Percentiles rank a stretch among this genome's conserved stretches.
phyloP scores from a whole-genome alignment of 1,140 invertebrate genomes.

The Asbolus verrucosus region DNA sequence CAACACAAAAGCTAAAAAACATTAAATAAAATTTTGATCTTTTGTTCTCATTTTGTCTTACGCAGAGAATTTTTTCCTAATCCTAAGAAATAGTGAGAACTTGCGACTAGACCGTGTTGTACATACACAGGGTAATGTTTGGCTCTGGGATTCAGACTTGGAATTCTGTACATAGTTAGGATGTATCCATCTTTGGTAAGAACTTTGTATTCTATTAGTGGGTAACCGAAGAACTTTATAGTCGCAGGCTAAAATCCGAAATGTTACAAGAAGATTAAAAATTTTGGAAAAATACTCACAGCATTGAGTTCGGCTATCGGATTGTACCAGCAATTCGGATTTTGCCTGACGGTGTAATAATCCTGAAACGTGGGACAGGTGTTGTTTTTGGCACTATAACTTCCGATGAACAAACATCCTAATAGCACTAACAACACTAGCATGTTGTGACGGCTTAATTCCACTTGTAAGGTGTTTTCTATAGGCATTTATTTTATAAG shows the following conservation, averaged over 20 bases:
- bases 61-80: constrained; percentile 65
- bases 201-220: constrained; percentile 68
- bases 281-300: constrained; percentile 51
- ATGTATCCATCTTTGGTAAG: constrained; percentile 70
- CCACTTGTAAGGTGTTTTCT: constrained; percentile 31
- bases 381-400: constrained; percentile 55
- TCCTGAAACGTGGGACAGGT: constrained; percentile 61
- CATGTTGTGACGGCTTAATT: constrained; percentile 17
- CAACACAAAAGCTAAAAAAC: constrained; percentile 60
- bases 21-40: too few species aligned
- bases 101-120: constrained; percentile 74
- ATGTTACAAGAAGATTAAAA: constrained; percentile 1
- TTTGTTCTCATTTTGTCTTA: constrained; percentile 45
- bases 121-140: constrained; percentile 69
- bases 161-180: constrained; percentile 69
- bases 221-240: constrained; percentile 68
- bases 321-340: constrained; percentile 62
- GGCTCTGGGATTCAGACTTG: constrained; percentile 52
- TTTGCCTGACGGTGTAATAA: constrained; percentile 60
- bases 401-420: background rate
- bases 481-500: constrained; percentile 45
- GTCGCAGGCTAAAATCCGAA: constrained; percentile 64
- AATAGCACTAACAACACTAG: constrained; percentile 18
- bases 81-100: constrained; percentile 71
- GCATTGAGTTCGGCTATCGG: constrained; percentile 58